Base-by-base conservation (phyloP, 2,888 invertebrate genomes). In the Drosophila paracracens region DNA sequence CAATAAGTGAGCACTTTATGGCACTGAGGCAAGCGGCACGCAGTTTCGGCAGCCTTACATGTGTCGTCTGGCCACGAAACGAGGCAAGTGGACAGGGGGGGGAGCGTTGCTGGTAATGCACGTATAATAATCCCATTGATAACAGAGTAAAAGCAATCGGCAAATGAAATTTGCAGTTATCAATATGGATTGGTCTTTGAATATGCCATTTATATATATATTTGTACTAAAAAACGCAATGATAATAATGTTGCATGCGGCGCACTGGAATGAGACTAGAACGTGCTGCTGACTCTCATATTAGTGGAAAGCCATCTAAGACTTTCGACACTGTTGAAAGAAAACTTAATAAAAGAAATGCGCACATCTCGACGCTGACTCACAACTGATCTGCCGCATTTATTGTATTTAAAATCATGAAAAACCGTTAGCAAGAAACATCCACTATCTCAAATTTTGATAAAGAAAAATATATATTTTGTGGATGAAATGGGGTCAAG, bases 1-100 rank as follows among this genome's bases (percentile, higher is more conserved):
- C 86, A 79, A 84, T 89, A 85, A 85, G 84, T 84, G 78, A 68
- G 62, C 75, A 80, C 72, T 85, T 85, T 88, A 88, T 85, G 82
- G 73, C 82, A 70, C 72, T 74, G 75, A 70, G 76, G 74, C 84
- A 87, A 72, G 63, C 64, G 58, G 25, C 77, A 57, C 57, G 31
- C n/a, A 31, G 75, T 86, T 85, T 85, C 77, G 83, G 86, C 80
- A 88, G 68, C 83, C 81, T 73, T 79, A 82, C 83, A 86, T 83
- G 70, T 80, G 76, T 72, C 76, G 63, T 69, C 63, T 62, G 52
- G 35, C 36, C 67, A 70, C 51, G 51, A 35, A 46, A n/a, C 16
- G 35, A 27, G 29, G 48, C 7, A 13, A 31, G 33, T 33, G 10
- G 11, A 3, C 31, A 33, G 1, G 21, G n/a, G 18, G 29, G 16